Conservation (phyloP, 2,113 vertebrate species). For the human (Homo sapiens) region GRCh38 chr5:98243501-98244000, state of each 20-base stretch:
- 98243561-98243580: neutral
- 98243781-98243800: neutral
- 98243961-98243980: slow-evolving; percentile 42
- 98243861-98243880: neutral
- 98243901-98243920: neutral
- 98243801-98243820: neutral
- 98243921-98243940: neutral
- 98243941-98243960: slow-evolving; percentile 1
- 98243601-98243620: neutral
- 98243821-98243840: neutral
- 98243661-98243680: neutral
- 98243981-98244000: neutral
- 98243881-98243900: neutral
- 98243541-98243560: neutral
- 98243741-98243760: neutral
- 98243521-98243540: neutral
- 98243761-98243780: neutral
- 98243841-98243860: neutral
- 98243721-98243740: neutral
- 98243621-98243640: neutral
- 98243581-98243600: neutral
- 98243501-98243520: neutral
- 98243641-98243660: neutral
- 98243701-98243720: neutral
- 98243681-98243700: neutral